Conservation (phyloP, 2,888 invertebrate species). For the Cheiracanthium punctorium region DNA sequence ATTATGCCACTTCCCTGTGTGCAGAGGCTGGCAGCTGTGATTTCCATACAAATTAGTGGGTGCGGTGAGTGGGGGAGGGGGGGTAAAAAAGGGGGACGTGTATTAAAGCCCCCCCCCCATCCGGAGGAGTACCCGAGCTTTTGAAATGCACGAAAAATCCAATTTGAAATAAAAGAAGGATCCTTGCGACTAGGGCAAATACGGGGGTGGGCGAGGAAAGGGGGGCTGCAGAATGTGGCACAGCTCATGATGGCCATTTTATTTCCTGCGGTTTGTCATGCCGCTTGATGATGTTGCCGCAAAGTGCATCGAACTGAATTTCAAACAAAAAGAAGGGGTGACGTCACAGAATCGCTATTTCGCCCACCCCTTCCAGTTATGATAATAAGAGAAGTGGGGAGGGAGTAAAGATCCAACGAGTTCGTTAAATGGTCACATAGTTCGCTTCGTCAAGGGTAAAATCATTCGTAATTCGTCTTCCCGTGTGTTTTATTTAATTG, state of each 20-base stretch:
- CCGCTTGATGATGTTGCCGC: constrained; percentile 10
- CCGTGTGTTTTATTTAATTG: constrained; percentile 10
- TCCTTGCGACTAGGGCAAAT: background rate
- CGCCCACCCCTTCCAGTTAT: background rate
- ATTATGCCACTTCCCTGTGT: background rate
- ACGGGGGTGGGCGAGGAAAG: background rate
- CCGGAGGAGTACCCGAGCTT: background rate
- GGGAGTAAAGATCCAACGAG: background rate
- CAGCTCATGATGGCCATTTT: background rate
- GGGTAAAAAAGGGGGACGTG: background rate
- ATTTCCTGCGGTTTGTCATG: constrained; percentile 15
- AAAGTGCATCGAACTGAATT: constrained; percentile 15
- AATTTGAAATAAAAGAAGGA: constrained; percentile 15
- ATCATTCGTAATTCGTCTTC: constrained; percentile 3
- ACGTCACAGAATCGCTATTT: background rate
- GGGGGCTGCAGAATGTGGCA: background rate
- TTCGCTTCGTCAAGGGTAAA: background rate
- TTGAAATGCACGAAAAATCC: constrained; percentile 8
- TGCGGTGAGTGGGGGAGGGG: background rate
- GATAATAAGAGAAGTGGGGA: constrained; percentile 2
- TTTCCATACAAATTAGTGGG: constrained; percentile 15
- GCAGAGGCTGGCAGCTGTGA: background rate
- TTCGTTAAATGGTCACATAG: constrained; percentile 12
- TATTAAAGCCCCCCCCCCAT: background rate
- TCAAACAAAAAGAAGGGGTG: constrained; percentile 4